phyloP scores from a whole-genome alignment of 2,888 invertebrate species.

The Serripes groenlandicus region DNA sequence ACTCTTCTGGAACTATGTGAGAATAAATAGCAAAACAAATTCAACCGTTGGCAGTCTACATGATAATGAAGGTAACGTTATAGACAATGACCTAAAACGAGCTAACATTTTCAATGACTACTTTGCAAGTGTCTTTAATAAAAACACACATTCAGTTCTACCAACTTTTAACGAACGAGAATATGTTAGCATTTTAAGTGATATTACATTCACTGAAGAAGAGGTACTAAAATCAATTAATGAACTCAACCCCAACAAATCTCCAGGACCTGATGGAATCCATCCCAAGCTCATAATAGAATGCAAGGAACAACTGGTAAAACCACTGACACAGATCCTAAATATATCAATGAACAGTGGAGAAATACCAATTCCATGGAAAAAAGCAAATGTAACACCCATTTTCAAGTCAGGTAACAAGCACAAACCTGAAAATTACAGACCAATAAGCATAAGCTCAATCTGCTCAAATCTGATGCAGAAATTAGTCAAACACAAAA shows the following conservation, averaged over 20 bases:
- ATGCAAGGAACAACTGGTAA: not conserved
- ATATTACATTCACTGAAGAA: not conserved
- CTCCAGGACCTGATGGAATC: not conserved
- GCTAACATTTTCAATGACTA: not conserved
- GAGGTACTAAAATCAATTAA: not conserved
- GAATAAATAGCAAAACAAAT: not conserved
- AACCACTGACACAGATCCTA: not conserved
- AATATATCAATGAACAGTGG: not conserved
- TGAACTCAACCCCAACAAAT: not conserved
- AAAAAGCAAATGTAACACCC: not conserved
- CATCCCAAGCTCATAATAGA: not conserved
- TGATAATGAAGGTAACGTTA: not conserved
- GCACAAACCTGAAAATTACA: not conserved
- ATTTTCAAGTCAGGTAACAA: slow-evolving; percentile 1
- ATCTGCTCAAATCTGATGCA: too few species aligned
- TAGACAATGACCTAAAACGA: not conserved
- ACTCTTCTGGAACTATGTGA: not conserved
- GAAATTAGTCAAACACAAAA: too few species aligned
- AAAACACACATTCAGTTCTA: not conserved
- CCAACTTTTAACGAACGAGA: too few species aligned
- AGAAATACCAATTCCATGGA: not conserved
- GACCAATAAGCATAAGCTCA: not conserved
- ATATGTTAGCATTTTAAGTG: too few species aligned
- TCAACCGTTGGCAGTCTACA: not conserved
- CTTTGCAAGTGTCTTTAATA: not conserved